Evolutionary conservation across 2,888 invertebrate species (phyloP), one percentile per base, ranked within the genome.

Genomic region (Chaitophorus viminalis): DNA sequence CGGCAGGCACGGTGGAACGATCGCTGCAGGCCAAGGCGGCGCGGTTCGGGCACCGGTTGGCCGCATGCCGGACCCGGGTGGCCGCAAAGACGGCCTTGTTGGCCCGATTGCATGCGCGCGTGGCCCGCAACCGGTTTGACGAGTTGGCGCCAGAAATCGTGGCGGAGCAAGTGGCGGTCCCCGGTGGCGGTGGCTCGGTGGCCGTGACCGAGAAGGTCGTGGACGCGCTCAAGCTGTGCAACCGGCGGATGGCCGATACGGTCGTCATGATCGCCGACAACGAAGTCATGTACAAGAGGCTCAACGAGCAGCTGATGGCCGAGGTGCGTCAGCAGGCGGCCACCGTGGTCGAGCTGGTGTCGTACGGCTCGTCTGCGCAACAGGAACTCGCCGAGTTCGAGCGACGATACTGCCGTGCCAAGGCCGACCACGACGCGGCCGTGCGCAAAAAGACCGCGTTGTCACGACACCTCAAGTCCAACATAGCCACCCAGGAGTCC

Each of bases 211-310:
- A 54, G 72, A 54, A 82, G 33, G 33, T 8, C 33, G 25, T 74
- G 31, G 82, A 82, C 52, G 82, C 82, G n/a, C 72, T 82, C 9
- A 29, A 25, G 70, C 31, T 82, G 52, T 25, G 46, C 17, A 72
- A 72, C 72, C 72, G 21, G 39, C 31, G 36, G n/a, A 25, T 39
- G 52, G 68, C 70, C 14, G 6, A 21, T 25, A 46, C 70, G 11
- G 31, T 52, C n/a, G 54, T 52, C 72, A 5, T 82, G 0, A 52
- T 70, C 25, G 72, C 72, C 72, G 68, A 72, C 33, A 82, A 72
- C 33, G 9, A n/a, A 54, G 29, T 8, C 3, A 52, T 54, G 82
- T 29, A 11, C 33, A 31, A 72, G 52, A 25, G 25, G 46, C 82
- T 82, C 18, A 72, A 72, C 72, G 82, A 25, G 3, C 82, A 72